Evolutionary conservation across 2,888 invertebrate genomes (phyloP).

Genomic region (Synanthedon vespiformis): DNA sequence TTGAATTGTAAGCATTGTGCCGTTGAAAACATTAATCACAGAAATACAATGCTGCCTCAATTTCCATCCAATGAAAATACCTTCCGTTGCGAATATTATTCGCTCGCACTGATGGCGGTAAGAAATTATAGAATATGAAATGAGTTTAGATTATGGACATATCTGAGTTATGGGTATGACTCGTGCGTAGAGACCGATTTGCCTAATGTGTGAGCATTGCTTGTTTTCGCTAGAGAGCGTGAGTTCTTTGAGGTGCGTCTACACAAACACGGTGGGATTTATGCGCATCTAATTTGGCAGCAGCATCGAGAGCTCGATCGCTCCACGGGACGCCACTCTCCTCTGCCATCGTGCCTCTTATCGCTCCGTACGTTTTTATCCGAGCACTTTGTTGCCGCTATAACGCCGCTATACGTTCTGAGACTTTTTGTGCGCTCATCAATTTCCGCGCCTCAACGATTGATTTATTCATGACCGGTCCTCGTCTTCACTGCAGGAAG

Average conservation of each 20-base stretch:
- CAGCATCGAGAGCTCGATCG: conserved; percentile 16
- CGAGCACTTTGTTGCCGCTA: conserved; percentile 61
- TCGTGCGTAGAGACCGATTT: not conserved
- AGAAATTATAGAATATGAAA: too few relatives aligned
- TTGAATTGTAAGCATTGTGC: conserved; percentile 14
- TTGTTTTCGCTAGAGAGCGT: conserved; percentile 1
- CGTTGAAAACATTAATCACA: conserved; percentile 20
- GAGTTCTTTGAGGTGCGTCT: conserved; percentile 3
- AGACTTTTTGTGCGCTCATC: conserved; percentile 62
- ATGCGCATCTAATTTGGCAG: conserved; percentile 64
- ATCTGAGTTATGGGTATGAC: not conserved
- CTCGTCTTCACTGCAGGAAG: conserved; percentile 62
- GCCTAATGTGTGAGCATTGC: not conserved
- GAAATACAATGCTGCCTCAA: conserved; percentile 30
- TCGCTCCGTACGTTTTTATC: conserved; percentile 55
- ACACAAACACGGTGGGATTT: conserved; percentile 33
- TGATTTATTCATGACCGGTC: conserved; percentile 67
- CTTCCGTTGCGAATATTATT: conserved; percentile 1
- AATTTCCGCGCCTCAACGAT: conserved; percentile 66
- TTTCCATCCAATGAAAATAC: conserved; percentile 32
- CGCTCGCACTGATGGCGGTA: not conserved
- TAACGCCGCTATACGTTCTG: conserved; percentile 46
- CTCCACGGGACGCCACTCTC: conserved; percentile 33
- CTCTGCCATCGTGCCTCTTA: conserved; percentile 27
- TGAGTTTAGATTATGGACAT: too few relatives aligned